phyloP scores from a whole-genome alignment of 2,888 invertebrate species.

The Erynnis tages region DNA sequence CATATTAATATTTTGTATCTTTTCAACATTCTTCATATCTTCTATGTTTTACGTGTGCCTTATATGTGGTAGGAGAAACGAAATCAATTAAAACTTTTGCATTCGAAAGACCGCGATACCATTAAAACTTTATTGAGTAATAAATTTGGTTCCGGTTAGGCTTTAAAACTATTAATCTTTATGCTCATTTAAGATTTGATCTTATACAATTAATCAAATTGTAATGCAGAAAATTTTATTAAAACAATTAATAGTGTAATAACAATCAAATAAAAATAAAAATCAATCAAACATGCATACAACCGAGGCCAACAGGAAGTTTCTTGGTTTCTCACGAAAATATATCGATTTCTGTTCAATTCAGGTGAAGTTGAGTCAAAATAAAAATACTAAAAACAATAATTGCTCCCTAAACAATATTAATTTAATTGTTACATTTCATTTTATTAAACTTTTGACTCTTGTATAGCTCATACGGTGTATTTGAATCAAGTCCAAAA shows the following conservation, averaged over 20 bases:
- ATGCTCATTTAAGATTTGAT: background rate
- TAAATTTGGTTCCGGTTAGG: conserved; percentile 1
- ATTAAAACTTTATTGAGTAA: background rate
- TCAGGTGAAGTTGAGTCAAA: no score
- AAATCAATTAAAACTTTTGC: background rate
- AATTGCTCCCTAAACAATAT: no score
- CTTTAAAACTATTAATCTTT: conserved; percentile 1
- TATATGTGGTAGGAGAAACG: background rate
- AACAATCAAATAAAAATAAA: background rate
- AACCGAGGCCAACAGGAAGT: conserved; percentile 6
- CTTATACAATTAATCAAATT: background rate
- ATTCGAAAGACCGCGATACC: background rate
- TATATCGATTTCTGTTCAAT: background rate
- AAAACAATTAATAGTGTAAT: background rate
- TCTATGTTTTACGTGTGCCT: no score
- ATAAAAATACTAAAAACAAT: no score
- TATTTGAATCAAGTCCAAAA: no score
- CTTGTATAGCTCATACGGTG: no score
- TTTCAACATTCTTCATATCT: no score
- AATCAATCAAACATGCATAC: background rate
- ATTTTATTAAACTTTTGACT: no score
- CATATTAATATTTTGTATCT: no score
- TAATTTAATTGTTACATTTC: no score
- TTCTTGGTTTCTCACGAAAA: background rate
- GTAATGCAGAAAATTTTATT: background rate